phyloP scores from a whole-genome alignment of 1,140 invertebrate genomes.

The Philopotamus ludificatus region DNA sequence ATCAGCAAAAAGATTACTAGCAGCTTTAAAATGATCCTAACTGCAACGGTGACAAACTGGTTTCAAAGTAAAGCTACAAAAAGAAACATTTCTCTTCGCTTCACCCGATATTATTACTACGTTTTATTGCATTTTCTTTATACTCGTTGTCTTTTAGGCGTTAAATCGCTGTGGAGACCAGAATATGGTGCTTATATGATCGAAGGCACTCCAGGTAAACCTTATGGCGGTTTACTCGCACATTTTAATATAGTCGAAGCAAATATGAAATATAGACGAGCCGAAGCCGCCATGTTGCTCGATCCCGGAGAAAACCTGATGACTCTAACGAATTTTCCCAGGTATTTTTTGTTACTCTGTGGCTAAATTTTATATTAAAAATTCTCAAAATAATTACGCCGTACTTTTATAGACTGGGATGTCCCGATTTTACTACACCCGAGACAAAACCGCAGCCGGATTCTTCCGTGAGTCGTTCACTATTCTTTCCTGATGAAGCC shows the following conservation, averaged over 20 bases:
- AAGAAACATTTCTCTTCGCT: too few species aligned
- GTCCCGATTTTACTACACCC: conserved; percentile 87
- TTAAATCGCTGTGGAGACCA: conserved; percentile 92
- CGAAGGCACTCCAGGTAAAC: conserved; percentile 98
- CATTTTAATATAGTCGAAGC: conserved; percentile 98
- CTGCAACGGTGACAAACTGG: too few species aligned
- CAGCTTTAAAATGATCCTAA: too few species aligned
- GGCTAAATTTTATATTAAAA: neutral
- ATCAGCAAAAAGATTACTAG: too few species aligned
- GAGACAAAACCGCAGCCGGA: conserved; percentile 67
- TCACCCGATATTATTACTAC: too few species aligned
- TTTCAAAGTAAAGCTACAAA: too few species aligned
- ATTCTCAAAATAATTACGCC: neutral
- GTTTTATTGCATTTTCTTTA: too few species aligned
- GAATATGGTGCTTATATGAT: conserved; percentile 99
- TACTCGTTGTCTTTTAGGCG: too few species aligned
- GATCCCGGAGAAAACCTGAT: conserved; percentile 81
- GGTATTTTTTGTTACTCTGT: conserved; percentile 56
- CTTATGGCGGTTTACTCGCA: conserved; percentile 87
- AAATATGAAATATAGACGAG: conserved; percentile 90
- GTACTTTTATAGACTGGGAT: conserved; percentile 71
- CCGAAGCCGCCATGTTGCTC: conserved; percentile 80
- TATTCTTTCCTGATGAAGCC: conserved; percentile 94
- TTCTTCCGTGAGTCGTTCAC: conserved; percentile 70
- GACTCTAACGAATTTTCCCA: conserved; percentile 89